These are phyloP conservation scores for Rotaria macrura DNA, from an alignment of 2,888 invertebrate species.

Conservation along the genomic window DNA sequence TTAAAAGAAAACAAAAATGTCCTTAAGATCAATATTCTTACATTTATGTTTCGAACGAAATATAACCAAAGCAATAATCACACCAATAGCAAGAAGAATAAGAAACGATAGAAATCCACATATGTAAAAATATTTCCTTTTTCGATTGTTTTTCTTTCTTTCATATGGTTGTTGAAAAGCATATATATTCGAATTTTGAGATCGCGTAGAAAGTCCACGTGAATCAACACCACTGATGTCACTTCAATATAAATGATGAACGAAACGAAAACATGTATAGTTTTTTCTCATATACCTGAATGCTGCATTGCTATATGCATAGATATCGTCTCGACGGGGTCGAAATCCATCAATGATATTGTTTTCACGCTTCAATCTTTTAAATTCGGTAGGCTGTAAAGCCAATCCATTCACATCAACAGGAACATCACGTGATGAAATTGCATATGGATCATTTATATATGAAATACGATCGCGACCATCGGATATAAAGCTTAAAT, in stretches of 20 bases:
- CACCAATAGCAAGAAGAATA: not conserved
- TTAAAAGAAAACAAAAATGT: not conserved
- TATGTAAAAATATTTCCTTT: conserved; percentile 2
- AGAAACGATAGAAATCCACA: not conserved
- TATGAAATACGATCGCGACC: not conserved
- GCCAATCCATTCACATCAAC: not conserved
- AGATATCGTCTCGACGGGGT: not conserved
- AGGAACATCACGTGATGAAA: not conserved
- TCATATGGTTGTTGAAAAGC: not conserved
- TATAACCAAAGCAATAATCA: not conserved
- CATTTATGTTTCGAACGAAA: not conserved
- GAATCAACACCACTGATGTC: not conserved
- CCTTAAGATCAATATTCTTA: not conserved
- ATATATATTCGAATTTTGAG: not conserved
- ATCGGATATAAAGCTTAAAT: not conserved
- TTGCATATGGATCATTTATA: not conserved
- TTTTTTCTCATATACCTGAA: not conserved
- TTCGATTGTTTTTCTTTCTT: not conserved
- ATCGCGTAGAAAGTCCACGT: not conserved
- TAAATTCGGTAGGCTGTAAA: not conserved
- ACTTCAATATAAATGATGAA: not conserved
- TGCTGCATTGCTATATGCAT: not conserved
- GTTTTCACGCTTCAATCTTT: not conserved
- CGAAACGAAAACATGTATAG: not conserved
- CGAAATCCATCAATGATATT: not conserved